phyloP scores from a whole-genome alignment of 2,797 vertebrate species.

The Coilia nasus region DNA sequence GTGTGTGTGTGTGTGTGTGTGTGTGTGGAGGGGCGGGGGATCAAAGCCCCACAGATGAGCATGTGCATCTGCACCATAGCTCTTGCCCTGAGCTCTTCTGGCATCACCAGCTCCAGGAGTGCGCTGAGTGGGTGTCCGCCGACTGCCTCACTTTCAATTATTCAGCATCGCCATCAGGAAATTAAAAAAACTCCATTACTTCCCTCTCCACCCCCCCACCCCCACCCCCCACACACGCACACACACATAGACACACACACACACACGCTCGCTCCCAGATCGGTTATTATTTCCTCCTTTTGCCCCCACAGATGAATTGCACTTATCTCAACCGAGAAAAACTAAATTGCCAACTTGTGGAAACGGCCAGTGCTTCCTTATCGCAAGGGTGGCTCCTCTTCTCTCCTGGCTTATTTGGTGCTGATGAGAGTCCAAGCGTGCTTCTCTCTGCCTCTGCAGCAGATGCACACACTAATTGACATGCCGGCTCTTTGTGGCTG shows the following conservation, averaged over 20 bases:
- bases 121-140: slow-evolving; percentile 7
- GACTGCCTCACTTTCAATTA: slow-evolving; percentile 5
- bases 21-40: neutral
- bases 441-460: neutral
- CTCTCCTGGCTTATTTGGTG: neutral
- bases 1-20: slow-evolving; percentile 22
- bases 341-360: neutral
- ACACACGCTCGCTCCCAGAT: neutral
- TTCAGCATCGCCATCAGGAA: slow-evolving; percentile 24
- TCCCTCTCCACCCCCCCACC: no score
- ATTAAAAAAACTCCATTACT: neutral
- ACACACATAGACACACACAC: no score
- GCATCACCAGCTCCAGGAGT: neutral
- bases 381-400: neutral
- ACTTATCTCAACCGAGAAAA: neutral
- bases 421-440: neutral
- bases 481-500: neutral
- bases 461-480: no score
- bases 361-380: neutral
- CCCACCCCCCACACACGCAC: no score
- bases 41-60: neutral
- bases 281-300: neutral
- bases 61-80: neutral
- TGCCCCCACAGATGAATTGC: neutral
- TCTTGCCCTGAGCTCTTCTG: neutral